Evolutionary conservation across 2,113 vertebrate species (phyloP), one percentile per base, ranked within the genome.

Genomic region (Podilymbus podiceps): DNA sequence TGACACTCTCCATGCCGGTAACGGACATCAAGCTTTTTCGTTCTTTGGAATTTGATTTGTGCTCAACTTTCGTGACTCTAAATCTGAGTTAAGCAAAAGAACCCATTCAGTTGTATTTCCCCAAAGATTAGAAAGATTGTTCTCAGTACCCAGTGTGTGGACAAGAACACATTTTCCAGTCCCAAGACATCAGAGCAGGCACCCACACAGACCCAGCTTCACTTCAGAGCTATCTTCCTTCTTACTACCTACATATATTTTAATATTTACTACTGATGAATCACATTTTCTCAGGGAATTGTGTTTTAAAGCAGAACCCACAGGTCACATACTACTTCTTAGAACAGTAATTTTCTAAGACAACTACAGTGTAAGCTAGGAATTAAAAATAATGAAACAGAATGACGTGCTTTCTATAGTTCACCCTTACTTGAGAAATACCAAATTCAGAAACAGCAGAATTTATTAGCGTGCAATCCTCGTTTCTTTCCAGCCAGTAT

Each of bases 51-150:
- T 97, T 97, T 0, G 97, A 63, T 77, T 98, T 99, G 62, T 98
- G 98, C 75, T 99, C 99, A 92, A 98, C 98, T 97, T 99, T 99
- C 2, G 99, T 99, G 76, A 99, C 99, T 47, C 99, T 98, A 95
- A 99, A 99, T 95, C 99, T 99, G 91, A 68, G 78, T 62, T 15
- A 47, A 83, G 20, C 33, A 88, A 64, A 79, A 62, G 18, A 40
- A 85, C 82, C 82, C 67, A 72, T 33, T 75, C 15, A 23, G 11
- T 1, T 66, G 8, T 33, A 68, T 75, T 72, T 89, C 46, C 62
- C 42, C 47, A 53, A 11, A 75, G 49, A 52, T 46, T 6, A 76
- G 15, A 24, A 8, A 55, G 53, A 30, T 23, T 3, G 0, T 42
- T 49, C n/a, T 63, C 47, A 40, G 31, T 15, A 71, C 17, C 33